Evolutionary conservation across 2,888 invertebrate genomes (phyloP).

Genomic region (Antitype chi): DNA sequence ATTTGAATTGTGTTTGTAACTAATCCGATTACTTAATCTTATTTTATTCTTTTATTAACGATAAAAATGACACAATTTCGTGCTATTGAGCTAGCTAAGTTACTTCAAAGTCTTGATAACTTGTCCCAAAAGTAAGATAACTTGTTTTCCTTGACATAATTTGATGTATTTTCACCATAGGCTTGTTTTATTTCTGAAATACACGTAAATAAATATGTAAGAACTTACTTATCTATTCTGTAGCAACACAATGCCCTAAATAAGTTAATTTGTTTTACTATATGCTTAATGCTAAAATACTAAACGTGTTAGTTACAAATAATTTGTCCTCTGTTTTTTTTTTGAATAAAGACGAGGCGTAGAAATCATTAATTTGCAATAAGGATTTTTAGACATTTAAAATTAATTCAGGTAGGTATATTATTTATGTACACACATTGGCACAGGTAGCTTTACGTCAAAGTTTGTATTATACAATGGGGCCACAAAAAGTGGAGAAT

Average conservation of each 20-base stretch:
- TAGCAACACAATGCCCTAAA: background rate
- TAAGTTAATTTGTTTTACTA: background rate
- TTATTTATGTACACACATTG: background rate
- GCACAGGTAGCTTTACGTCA: background rate
- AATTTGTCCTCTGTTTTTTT: background rate
- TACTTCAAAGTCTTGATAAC: background rate
- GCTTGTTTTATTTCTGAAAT: background rate
- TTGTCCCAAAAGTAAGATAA: background rate
- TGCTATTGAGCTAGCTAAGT: background rate
- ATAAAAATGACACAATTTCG: background rate
- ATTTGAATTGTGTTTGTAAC: slow-evolving; percentile 10
- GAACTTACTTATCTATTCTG: background rate
- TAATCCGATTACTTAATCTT: slow-evolving; percentile 6
- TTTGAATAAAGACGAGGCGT: background rate
- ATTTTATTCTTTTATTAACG: background rate
- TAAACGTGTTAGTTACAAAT: too few species aligned
- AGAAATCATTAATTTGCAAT: background rate
- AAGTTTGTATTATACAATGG: background rate
- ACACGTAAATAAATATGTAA: background rate
- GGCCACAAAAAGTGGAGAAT: background rate
- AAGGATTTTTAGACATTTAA: background rate
- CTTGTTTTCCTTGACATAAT: slow-evolving; percentile 1
- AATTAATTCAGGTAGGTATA: background rate
- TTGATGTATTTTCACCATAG: background rate
- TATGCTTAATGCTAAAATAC: too few species aligned